phyloP scores from a whole-genome alignment of 2,888 invertebrate genomes.

The Patella depressa region DNA sequence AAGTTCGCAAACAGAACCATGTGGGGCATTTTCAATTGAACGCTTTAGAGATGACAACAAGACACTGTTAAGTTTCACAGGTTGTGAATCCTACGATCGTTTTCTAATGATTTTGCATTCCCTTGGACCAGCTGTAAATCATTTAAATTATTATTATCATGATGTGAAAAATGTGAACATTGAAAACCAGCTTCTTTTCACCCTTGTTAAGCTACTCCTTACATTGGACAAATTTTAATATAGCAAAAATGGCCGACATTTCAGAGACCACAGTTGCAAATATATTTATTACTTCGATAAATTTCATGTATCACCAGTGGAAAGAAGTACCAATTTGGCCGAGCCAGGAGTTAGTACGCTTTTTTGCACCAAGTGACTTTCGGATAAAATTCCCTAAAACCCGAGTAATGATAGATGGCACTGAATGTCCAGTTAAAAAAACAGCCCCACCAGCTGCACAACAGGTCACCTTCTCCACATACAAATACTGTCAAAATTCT shows the following conservation, averaged over 20 bases:
- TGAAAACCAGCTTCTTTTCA: too few relatives aligned
- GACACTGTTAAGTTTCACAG: too few relatives aligned
- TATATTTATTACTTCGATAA: constrained; percentile 21
- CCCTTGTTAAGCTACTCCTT: too few relatives aligned
- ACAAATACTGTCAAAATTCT: constrained; percentile 29
- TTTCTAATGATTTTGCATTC: too few relatives aligned
- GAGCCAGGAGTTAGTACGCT: constrained; percentile 33
- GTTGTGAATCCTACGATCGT: too few relatives aligned
- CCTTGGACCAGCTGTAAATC: background rate
- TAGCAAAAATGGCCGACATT: background rate
- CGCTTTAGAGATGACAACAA: too few relatives aligned
- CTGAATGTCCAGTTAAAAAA: constrained; percentile 43
- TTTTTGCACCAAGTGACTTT: constrained; percentile 41
- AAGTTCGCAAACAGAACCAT: too few relatives aligned
- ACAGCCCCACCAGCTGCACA: constrained; percentile 16
- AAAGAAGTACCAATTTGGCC: constrained; percentile 39
- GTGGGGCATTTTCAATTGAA: too few relatives aligned
- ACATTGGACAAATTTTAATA: too few relatives aligned
- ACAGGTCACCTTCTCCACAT: constrained; percentile 10
- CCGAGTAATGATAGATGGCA: constrained; percentile 46
- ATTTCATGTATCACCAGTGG: constrained; percentile 23
- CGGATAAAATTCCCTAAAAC: constrained; percentile 40
- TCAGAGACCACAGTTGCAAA: background rate
- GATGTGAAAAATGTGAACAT: too few relatives aligned
- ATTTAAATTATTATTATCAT: too few relatives aligned